Evolutionary conservation across 2,797 vertebrate species (phyloP).

Genomic region (Phaenicophaeus curvirostris): DNA sequence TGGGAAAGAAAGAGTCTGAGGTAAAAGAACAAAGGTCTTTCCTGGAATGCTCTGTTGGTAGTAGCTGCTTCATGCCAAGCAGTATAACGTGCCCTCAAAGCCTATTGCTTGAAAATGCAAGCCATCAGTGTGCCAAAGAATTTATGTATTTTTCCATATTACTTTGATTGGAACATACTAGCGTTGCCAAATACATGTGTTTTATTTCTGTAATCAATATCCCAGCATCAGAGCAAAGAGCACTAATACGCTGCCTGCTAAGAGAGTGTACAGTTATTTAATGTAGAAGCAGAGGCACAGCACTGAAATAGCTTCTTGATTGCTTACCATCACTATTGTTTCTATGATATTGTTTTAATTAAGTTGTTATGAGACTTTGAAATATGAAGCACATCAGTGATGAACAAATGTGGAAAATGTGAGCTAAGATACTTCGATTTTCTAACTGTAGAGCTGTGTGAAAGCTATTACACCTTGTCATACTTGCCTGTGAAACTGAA

Average conservation of each 20-base stretch:
- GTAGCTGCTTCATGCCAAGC: background rate
- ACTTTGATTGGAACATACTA: background rate
- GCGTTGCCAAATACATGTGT: background rate
- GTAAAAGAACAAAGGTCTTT: background rate
- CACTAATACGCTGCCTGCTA: background rate
- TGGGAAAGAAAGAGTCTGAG: background rate
- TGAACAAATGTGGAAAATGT: background rate
- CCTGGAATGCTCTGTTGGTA: background rate
- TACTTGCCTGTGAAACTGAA: no score
- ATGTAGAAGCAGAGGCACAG: background rate
- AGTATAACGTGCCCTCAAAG: background rate
- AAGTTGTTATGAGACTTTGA: background rate
- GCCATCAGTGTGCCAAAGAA: background rate
- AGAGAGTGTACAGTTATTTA: background rate
- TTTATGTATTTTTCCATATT: accelerated
- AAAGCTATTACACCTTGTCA: background rate
- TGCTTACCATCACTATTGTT: background rate
- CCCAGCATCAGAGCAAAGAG: background rate
- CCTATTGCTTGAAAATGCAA: background rate
- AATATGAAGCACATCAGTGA: background rate
- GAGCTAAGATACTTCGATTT: background rate
- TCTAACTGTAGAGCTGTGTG: background rate
- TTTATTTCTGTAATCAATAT: background rate
- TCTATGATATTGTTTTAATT: background rate
- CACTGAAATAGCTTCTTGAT: background rate